A percentile compares a stretch with the other conserved stretches of the same genome.
Evolutionary conservation across 2,797 vertebrate genomes (phyloP).

Genomic region (Borostomias antarcticus): DNA sequence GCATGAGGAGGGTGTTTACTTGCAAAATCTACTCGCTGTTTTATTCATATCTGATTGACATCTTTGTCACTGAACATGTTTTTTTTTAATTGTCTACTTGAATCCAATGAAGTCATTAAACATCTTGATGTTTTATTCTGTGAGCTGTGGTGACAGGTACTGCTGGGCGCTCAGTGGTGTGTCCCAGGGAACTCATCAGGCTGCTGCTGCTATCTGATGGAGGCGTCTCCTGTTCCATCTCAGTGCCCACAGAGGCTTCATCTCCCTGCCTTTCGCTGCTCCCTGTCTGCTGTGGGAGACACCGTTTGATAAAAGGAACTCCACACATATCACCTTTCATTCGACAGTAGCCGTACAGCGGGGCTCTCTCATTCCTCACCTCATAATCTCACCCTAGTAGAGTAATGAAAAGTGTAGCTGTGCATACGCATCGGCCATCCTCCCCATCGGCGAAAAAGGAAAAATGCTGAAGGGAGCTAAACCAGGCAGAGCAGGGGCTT

Average conservation of each 20-base stretch:
- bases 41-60: neutral
- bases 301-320: constrained; percentile 51
- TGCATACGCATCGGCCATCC: constrained; percentile 35
- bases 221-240: constrained; percentile 68
- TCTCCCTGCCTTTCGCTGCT: constrained; percentile 61
- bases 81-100: neutral
- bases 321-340: constrained; percentile 56
- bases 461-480: constrained; percentile 44
- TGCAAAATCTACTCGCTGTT: neutral
- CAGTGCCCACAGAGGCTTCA: constrained; percentile 54
- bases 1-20: too few species aligned
- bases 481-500: constrained; percentile 25
- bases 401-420: constrained; percentile 57
- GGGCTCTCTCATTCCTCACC: constrained; percentile 18
- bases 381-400: constrained; percentile 43
- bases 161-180: constrained; percentile 38
- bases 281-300: constrained; percentile 44
- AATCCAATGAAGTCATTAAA: neutral
- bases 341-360: constrained; percentile 32
- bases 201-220: constrained; percentile 61
- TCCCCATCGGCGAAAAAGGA: neutral
- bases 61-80: neutral
- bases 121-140: neutral
- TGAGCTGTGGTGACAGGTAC: constrained; percentile 31
- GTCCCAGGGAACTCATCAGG: constrained; percentile 42